Percentiles rank a stretch among this genome's conserved stretches.
Evolutionary conservation across 2,113 vertebrate species (phyloP).

Genomic region (Trichomycterus rosablanca): DNA sequence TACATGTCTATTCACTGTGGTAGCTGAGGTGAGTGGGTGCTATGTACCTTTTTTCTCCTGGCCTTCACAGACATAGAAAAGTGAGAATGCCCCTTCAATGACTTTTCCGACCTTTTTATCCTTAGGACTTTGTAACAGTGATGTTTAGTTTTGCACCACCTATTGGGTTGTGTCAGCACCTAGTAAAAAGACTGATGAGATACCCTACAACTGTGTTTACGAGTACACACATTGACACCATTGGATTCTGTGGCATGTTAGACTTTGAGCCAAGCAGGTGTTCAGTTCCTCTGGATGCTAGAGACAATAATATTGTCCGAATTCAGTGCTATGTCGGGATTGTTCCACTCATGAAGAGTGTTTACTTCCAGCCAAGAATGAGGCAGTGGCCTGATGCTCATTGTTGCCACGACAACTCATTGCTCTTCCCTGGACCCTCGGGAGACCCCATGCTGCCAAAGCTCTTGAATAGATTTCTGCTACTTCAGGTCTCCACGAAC

Average conservation of each 20-base stretch:
- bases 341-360: background rate
- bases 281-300: constrained; percentile 9
- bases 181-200: constrained; percentile 40
- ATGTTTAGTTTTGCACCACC: constrained; percentile 56
- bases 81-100: background rate
- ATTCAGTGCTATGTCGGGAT: constrained; percentile 18
- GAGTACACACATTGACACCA: background rate
- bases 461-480: constrained; percentile 5
- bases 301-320: constrained; percentile 19
- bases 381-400: constrained; percentile 31
- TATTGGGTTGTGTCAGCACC: constrained; percentile 50
- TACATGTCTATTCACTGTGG: constrained; percentile 2
- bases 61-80: background rate
- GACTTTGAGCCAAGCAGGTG: no score
- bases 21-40: constrained; percentile 6
- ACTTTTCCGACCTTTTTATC: background rate
- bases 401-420: constrained; percentile 20
- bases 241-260: background rate
- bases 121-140: constrained; percentile 51
- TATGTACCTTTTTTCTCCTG: constrained; percentile 10
- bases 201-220: constrained; percentile 7
- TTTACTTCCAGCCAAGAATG: constrained; percentile 23
- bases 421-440: background rate
- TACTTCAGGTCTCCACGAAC: background rate
- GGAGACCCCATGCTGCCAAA: constrained; percentile 15